These are phyloP conservation scores for Pelobates fuscus DNA, from an alignment of 2,113 vertebrate species.

Conservation along the genomic window DNA sequence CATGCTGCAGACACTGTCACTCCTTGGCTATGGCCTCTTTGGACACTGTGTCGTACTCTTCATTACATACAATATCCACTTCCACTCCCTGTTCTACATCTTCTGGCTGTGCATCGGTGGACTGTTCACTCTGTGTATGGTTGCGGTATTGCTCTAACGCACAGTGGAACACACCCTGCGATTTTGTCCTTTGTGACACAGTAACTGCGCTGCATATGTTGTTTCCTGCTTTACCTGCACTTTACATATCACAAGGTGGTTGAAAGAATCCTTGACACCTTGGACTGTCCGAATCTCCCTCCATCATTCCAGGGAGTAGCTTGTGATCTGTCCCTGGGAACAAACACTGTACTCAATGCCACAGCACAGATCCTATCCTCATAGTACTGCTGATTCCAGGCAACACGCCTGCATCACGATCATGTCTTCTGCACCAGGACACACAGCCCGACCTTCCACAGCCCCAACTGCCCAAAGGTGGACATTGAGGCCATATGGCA, in stretches of 20 bases:
- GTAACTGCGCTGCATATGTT: conserved; percentile 90
- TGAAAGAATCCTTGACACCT: conserved; percentile 91
- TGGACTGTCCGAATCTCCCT: conserved; percentile 82
- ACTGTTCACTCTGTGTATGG: conserved; percentile 92
- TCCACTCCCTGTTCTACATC: conserved; percentile 93
- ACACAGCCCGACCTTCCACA: too few relatives aligned
- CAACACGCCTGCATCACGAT: background rate
- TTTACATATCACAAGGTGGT: conserved; percentile 96
- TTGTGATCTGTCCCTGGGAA: conserved; percentile 80
- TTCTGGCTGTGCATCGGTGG: conserved; percentile 91
- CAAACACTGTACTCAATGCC: conserved; percentile 68
- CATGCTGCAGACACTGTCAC: conserved; percentile 94
- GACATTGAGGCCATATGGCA: too few relatives aligned
- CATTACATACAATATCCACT: conserved; percentile 94
- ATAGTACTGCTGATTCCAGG: conserved; percentile 64
- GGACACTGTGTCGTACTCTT: conserved; percentile 93
- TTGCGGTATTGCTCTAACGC: conserved; percentile 86
- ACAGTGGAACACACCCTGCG: conserved; percentile 91
- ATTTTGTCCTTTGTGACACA: conserved; percentile 86
- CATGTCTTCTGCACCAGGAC: too few relatives aligned
- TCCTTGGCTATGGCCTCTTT: conserved; percentile 95
- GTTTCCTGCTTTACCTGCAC: conserved; percentile 96
- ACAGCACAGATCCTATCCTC: conserved; percentile 64
- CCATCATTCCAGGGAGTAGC: conserved; percentile 91
- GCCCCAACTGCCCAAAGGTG: too few relatives aligned